Percentiles rank a stretch among this genome's conserved stretches.
phyloP scores from a whole-genome alignment of 2,888 invertebrate genomes.

The Allolobophora icterica region DNA sequence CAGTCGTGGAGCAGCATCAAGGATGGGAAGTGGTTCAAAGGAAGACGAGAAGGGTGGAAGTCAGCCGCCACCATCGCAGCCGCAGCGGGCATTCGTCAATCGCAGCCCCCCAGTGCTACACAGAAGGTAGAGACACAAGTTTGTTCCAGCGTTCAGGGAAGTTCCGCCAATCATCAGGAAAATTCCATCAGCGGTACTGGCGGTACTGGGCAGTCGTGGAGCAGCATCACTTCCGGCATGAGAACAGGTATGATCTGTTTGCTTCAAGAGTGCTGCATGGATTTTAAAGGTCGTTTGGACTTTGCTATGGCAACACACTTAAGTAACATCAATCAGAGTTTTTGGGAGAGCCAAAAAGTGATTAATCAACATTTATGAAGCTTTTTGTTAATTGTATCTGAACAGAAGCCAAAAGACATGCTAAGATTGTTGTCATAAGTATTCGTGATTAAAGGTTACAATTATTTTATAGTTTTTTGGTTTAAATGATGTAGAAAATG shows the following conservation, averaged over 20 bases:
- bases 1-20: too few species aligned
- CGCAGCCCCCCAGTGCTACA: conserved; percentile 42
- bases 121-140: conserved; percentile 3
- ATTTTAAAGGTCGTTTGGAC: neutral
- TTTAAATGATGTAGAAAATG: too few species aligned
- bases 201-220: conserved; percentile 64
- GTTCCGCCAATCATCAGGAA: conserved; percentile 36
- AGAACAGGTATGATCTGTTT: conserved; percentile 35
- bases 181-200: conserved; percentile 45
- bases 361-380: neutral
- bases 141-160: conserved; percentile 40
- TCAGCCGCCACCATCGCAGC: too few species aligned
- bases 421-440: neutral
- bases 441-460: too few species aligned
- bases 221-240: conserved; percentile 63
- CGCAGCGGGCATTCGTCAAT: conserved; percentile 57
- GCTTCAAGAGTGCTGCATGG: neutral
- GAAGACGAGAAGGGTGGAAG: too few species aligned
- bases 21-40: too few species aligned
- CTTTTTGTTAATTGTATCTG: neutral
- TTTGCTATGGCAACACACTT: neutral
- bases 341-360: neutral
- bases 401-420: too few species aligned
- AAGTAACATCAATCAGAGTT: neutral
- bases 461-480: too few species aligned